These are phyloP conservation scores for Phymanthus crucifer DNA, from an alignment of 92 coral and sea anemone species.

Conservation along the genomic window DNA sequence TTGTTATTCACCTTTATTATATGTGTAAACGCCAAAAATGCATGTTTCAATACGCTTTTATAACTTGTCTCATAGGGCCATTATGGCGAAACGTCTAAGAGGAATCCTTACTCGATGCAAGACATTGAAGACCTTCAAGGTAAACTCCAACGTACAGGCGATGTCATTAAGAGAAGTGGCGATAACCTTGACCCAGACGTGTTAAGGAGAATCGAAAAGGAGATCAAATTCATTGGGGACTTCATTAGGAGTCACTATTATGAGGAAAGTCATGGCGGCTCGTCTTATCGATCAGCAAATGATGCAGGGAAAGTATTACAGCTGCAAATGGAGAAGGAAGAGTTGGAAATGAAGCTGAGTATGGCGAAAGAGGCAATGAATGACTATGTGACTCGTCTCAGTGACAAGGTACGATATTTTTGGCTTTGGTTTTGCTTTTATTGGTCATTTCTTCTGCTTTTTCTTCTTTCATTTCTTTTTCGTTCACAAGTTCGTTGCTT, in stretches of 20 bases:
- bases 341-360: slow-evolving; percentile 76
- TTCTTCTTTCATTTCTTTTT: no score
- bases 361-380: slow-evolving; percentile 80
- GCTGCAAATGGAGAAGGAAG: slow-evolving; percentile 78
- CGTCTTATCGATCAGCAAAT: slow-evolving; percentile 38
- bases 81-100: slow-evolving; percentile 35
- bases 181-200: slow-evolving; percentile 59
- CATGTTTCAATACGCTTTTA: no score
- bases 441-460: no score
- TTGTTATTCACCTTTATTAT: no score
- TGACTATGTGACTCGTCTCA: slow-evolving; percentile 74
- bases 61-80: neutral
- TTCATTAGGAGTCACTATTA: slow-evolving; percentile 63
- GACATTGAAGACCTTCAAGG: slow-evolving; percentile 69
- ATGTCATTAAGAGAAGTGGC: slow-evolving; percentile 49
- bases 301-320: slow-evolving; percentile 45
- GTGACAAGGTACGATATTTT: slow-evolving; percentile 62
- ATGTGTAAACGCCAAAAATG: no score
- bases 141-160: slow-evolving; percentile 63
- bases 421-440: no score
- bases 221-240: slow-evolving; percentile 68
- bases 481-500: no score
- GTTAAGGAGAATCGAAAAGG: slow-evolving; percentile 70
- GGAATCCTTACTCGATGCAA: slow-evolving; percentile 56
- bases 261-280: slow-evolving; percentile 46